Evolutionary conservation across 53 echinoderm and acorn worm genomes (phyloP), one percentile per base, ranked within the genome.

Genomic region (Luidia sarsii): DNA sequence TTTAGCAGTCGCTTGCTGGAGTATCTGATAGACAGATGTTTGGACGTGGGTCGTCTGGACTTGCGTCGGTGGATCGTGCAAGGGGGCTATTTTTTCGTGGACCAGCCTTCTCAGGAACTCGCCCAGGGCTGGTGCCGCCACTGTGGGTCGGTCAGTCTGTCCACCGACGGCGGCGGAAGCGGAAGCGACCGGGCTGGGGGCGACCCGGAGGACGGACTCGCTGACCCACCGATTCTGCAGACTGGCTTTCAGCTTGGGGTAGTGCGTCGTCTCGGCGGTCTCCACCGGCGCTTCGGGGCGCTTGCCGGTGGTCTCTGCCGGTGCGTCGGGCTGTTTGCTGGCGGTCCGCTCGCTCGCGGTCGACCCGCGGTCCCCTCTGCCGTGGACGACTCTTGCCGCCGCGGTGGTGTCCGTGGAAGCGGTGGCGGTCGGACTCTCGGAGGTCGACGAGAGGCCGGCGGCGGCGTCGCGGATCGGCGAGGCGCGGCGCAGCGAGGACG

Each of bases 241-340:
- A 41, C 46, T 75, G 0, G 75, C 19, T 57, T 75, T 75, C 61
- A 75, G 43, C 34, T 60, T 59, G 14, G 48, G 77, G 49, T 77
- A 62, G 21, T 77, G 59, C 30, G 48, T 38, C 60, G 48, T 8
- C 2, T 11, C 43, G 45, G 28, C 31, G 8, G 33, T 19, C 61
- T 28, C 52, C 10, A 41, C 7, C 24, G 25, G 29, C 4, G 29
- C n/a, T 56, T 72, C 56, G 4, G 16, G 22, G 16, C 50, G 54
- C 15, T 72, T 16, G 4, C n/a, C 19, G 37, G 6, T 23, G 36
- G 56, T n/a, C 22, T 55, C 39, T 7, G 41, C 6, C 41, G 41
- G 41, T 41, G 41, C 41, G 54, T 72, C 28, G 39, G 23, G 1
- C 7, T 57, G 56, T 7, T 72, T 54, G 72, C 6, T 41, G 11